Conservation (phyloP, 2,797 vertebrate species). For the Lagorchestes hirsutus region DNA sequence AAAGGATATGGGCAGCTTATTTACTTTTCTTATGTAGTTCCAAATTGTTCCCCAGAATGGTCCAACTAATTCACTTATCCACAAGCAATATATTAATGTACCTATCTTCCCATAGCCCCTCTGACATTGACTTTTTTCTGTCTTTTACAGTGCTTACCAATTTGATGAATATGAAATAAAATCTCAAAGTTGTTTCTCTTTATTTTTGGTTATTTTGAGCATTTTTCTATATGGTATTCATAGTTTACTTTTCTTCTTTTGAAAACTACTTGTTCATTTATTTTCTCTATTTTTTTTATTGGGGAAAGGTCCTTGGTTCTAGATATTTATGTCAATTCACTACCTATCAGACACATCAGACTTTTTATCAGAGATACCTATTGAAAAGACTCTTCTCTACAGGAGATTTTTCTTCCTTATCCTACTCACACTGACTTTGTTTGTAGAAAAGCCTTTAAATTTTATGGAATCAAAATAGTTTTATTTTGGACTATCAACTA, state of each 20-base stretch:
- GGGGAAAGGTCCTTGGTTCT: background rate
- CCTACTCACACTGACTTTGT: background rate
- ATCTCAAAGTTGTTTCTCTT: background rate
- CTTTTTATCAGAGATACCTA: background rate
- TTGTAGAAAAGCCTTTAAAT: background rate
- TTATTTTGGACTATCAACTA: background rate
- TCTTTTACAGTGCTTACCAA: background rate
- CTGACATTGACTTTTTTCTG: background rate
- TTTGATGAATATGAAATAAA: background rate
- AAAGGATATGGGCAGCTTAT: background rate
- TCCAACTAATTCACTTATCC: background rate
- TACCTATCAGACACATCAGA: background rate
- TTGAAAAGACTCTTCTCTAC: background rate
- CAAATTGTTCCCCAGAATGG: background rate
- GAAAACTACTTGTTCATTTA: background rate
- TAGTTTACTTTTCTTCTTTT: background rate
- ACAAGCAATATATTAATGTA: background rate
- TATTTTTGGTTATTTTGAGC: background rate
- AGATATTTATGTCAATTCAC: background rate
- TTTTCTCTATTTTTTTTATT: background rate
- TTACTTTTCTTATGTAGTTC: background rate
- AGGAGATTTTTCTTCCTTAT: background rate
- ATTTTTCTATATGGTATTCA: background rate
- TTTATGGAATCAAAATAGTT: background rate
- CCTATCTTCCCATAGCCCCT: background rate